These are phyloP conservation scores for Diploptera punctata DNA, from an alignment of 2,888 invertebrate genomes.

Conservation along the genomic window DNA sequence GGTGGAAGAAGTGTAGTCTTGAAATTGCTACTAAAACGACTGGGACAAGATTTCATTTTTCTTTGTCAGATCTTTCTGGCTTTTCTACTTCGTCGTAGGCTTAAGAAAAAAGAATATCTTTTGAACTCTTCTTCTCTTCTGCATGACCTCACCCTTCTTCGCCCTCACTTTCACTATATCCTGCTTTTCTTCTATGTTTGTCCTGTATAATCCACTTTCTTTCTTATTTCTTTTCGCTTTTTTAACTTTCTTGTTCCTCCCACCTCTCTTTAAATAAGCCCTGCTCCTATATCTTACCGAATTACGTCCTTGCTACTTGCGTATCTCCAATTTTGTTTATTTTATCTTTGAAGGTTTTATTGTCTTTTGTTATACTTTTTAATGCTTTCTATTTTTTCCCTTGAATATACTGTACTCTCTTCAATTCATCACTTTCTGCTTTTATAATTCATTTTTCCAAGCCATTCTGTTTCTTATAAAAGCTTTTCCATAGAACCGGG, in stretches of 20 bases:
- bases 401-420: too few species aligned
- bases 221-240: neutral
- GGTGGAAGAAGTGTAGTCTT: neutral
- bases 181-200: neutral
- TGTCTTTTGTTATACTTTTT: too few species aligned
- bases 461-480: neutral
- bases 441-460: slow-evolving; percentile 1
- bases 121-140: neutral
- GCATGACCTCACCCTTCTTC: neutral
- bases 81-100: neutral
- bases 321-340: too few species aligned
- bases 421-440: neutral
- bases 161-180: neutral
- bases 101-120: slow-evolving; percentile 1
- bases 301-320: neutral
- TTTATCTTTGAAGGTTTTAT: neutral
- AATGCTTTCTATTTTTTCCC: too few species aligned
- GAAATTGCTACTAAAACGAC: slow-evolving; percentile 9
- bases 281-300: neutral
- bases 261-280: too few species aligned
- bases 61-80: slow-evolving; percentile 9
- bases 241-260: neutral
- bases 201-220: neutral
- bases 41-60: slow-evolving; percentile 13
- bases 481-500: too few species aligned